Evolutionary conservation across 2,888 invertebrate genomes (phyloP).

Genomic region (Kryphioiulus occultus): DNA sequence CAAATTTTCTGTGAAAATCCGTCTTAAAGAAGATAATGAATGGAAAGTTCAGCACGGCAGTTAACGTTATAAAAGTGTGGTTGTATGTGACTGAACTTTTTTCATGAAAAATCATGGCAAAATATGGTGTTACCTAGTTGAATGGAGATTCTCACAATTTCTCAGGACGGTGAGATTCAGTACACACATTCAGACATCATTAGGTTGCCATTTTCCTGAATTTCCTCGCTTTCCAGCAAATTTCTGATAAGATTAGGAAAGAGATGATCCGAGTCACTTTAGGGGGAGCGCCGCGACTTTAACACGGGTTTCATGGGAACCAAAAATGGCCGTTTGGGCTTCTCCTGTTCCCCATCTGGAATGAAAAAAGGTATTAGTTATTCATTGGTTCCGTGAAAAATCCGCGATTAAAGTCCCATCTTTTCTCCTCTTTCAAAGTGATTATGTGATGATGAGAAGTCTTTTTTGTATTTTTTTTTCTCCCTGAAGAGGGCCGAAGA

Average conservation of each 20-base stretch:
- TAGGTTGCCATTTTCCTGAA: neutral
- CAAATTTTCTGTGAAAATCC: too few relatives aligned
- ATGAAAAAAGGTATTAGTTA: neutral
- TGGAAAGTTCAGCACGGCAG: neutral
- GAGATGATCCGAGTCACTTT: neutral
- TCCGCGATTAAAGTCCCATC: conserved; percentile 5
- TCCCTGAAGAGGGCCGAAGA: conserved; percentile 5
- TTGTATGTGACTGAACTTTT: neutral
- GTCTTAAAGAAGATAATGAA: neutral
- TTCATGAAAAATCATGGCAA: neutral
- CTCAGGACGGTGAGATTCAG: neutral
- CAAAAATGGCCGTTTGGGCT: neutral
- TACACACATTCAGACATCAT: neutral
- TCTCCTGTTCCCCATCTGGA: neutral
- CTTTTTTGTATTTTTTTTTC: neutral
- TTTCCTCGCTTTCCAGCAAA: conserved; percentile 5
- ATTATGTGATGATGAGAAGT: conserved; percentile 5
- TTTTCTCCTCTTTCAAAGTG: neutral
- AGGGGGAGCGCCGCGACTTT: neutral
- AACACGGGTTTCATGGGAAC: neutral
- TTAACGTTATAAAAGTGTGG: neutral
- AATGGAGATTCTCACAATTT: neutral
- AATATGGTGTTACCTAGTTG: neutral
- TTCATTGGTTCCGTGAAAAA: conserved; percentile 5
- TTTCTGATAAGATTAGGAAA: neutral